phyloP scores from a whole-genome alignment of 2,888 invertebrate genomes.

The Pycnomerus fuliginosus region DNA sequence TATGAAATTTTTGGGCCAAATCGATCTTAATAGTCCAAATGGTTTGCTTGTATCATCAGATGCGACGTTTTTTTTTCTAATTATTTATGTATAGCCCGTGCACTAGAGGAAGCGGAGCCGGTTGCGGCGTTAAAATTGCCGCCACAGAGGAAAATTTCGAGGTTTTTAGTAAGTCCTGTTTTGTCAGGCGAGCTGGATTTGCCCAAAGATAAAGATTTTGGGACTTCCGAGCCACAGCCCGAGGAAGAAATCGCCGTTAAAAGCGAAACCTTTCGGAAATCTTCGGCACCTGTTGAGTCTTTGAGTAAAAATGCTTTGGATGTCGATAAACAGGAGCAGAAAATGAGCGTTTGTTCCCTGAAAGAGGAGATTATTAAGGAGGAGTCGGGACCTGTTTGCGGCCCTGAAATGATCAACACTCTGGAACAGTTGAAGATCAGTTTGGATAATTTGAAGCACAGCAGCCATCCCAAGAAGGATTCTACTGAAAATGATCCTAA shows the following conservation, averaged over 20 bases:
- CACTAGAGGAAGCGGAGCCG: conserved; percentile 1
- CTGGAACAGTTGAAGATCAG: conserved; percentile 60
- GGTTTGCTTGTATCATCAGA: too few relatives aligned
- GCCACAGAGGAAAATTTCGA: conserved; percentile 70
- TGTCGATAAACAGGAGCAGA: conserved; percentile 38
- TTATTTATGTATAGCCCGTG: too few relatives aligned
- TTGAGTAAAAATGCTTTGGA: conserved; percentile 20
- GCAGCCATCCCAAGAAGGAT: conserved; percentile 52
- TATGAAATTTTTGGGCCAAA: too few relatives aligned
- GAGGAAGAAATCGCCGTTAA: conserved; percentile 13
- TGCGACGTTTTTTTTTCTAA: too few relatives aligned
- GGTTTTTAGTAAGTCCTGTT: conserved; percentile 81
- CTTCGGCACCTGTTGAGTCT: conserved; percentile 39
- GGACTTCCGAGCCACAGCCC: conserved; percentile 9
- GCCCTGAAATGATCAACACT: conserved; percentile 56
- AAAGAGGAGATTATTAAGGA: conserved; percentile 38
- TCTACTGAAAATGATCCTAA: conserved; percentile 29
- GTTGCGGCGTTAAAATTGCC: conserved; percentile 48
- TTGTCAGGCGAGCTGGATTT: conserved; percentile 58
- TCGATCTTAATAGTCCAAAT: too few relatives aligned
- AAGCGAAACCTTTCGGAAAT: conserved; percentile 36
- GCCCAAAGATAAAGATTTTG: conserved; percentile 48
- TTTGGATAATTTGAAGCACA: conserved; percentile 59
- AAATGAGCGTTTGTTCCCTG: conserved; percentile 38
- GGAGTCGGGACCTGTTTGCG: conserved; percentile 50